These are phyloP conservation scores for Nyctereutes procyonoides DNA, from an alignment of 2,113 vertebrate species.

Conservation along the genomic window DNA sequence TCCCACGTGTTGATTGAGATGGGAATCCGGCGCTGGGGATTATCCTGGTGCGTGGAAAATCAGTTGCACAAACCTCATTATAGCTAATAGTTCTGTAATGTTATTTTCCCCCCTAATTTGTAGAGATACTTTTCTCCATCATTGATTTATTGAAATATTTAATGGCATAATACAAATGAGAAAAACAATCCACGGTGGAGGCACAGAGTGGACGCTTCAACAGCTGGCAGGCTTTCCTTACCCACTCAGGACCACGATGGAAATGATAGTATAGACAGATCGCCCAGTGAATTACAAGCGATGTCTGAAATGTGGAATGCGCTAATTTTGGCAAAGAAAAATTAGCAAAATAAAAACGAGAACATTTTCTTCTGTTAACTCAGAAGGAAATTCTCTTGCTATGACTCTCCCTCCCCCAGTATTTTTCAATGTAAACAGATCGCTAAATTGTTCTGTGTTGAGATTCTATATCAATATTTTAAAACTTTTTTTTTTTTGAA, in stretches of 20 bases:
- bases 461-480: slow-evolving; percentile 85
- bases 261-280: background rate
- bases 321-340: slow-evolving; percentile 32
- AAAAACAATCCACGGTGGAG: background rate
- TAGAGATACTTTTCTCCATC: slow-evolving; percentile 53
- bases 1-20: background rate
- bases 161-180: slow-evolving; percentile 2
- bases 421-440: slow-evolving; percentile 78
- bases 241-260: background rate
- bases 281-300: background rate
- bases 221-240: background rate
- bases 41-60: background rate
- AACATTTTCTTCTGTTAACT: slow-evolving; percentile 69
- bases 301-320: background rate
- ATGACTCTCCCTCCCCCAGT: slow-evolving; percentile 54
- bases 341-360: slow-evolving; percentile 71
- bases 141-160: slow-evolving; percentile 64
- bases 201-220: background rate
- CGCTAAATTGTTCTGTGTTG: slow-evolving; percentile 77
- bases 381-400: slow-evolving; percentile 71
- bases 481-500: slow-evolving; percentile 85
- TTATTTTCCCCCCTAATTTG: slow-evolving; percentile 40
- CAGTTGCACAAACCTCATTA: slow-evolving; percentile 31
- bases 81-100: slow-evolving; percentile 55
- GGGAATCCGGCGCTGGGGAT: background rate